Percentiles rank a stretch among this genome's conserved stretches.
These are phyloP conservation scores for Chaetoderma sp. DNA, from an alignment of 2,888 invertebrate genomes.

Conservation along the genomic window DNA sequence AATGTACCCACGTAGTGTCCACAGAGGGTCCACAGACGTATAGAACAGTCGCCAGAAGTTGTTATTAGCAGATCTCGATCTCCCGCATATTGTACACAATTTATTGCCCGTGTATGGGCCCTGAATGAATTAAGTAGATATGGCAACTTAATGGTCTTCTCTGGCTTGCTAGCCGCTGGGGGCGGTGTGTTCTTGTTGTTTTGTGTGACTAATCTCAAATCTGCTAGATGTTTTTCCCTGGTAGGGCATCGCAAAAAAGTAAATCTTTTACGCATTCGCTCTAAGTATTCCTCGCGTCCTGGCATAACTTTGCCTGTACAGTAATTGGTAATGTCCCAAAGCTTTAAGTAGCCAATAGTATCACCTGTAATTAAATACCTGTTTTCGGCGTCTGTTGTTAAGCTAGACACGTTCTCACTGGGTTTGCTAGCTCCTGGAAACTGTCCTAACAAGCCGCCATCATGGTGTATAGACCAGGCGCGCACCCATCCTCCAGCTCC, in stretches of 20 bases:
- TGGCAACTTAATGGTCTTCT: constrained; percentile 48
- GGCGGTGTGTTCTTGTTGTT: constrained; percentile 40
- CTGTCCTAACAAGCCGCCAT: constrained; percentile 79
- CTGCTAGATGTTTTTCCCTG: background rate
- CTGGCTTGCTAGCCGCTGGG: constrained; percentile 44
- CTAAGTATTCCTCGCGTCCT: constrained; percentile 24
- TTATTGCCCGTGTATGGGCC: constrained; percentile 80
- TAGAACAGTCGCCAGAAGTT: constrained; percentile 79
- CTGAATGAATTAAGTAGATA: constrained; percentile 69
- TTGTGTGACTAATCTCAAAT: too few species aligned
- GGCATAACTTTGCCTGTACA: constrained; percentile 69
- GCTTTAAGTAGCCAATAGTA: constrained; percentile 82
- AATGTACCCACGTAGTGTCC: constrained; percentile 77
- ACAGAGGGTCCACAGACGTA: constrained; percentile 57
- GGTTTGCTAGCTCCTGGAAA: constrained; percentile 80
- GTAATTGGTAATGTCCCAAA: constrained; percentile 82
- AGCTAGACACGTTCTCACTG: constrained; percentile 74
- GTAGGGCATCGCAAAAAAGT: background rate
- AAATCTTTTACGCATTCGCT: too few species aligned
- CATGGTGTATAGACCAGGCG: constrained; percentile 84
- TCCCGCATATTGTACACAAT: constrained; percentile 78
- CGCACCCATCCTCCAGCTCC: constrained; percentile 82
- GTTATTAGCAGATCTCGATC: constrained; percentile 77
- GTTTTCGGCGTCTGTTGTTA: constrained; percentile 80
- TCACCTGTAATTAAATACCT: constrained; percentile 74